Conservation (phyloP, 2,888 invertebrate genomes). For the Meganola albula region DNA sequence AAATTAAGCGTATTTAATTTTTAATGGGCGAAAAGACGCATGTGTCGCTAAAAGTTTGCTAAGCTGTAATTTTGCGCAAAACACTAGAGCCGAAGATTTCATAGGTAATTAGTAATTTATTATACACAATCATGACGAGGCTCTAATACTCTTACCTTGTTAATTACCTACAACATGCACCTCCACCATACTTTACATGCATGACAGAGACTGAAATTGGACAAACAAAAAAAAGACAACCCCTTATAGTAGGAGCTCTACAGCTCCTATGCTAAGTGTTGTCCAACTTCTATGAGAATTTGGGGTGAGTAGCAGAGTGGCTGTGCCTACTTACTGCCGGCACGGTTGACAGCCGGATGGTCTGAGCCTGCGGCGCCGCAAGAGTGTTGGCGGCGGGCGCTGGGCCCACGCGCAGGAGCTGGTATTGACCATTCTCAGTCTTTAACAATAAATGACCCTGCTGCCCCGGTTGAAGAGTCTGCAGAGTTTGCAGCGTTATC, state of each 20-base stretch:
- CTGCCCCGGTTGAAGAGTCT: slow-evolving; percentile 91
- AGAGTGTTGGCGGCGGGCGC: slow-evolving; percentile 80
- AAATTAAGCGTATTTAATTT: no score
- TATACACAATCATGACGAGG: slow-evolving; percentile 36
- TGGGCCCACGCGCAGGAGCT: slow-evolving; percentile 92
- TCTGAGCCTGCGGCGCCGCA: slow-evolving; percentile 80
- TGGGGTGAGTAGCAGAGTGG: slow-evolving; percentile 29
- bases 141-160: slow-evolving; percentile 53
- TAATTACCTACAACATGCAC: slow-evolving; percentile 59
- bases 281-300: slow-evolving; percentile 24
- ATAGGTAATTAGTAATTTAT: slow-evolving; percentile 29
- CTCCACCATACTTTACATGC: slow-evolving; percentile 61
- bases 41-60: slow-evolving; percentile 3
- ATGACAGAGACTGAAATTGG: slow-evolving; percentile 47
- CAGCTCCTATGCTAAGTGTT: slow-evolving; percentile 17
- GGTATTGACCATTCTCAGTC: slow-evolving; percentile 97
- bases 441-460: slow-evolving; percentile 94
- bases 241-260: slow-evolving; percentile 12
- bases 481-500: slow-evolving; percentile 92
- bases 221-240: slow-evolving; percentile 31
- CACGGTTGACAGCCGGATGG: slow-evolving; percentile 91
- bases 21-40: no score
- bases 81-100: slow-evolving; percentile 26
- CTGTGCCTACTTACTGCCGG: slow-evolving; percentile 90
- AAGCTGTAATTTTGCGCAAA: slow-evolving; percentile 21